Evolutionary conservation across 2,797 vertebrate species (phyloP).

Genomic region (Ctenopoma kingsleyae): DNA sequence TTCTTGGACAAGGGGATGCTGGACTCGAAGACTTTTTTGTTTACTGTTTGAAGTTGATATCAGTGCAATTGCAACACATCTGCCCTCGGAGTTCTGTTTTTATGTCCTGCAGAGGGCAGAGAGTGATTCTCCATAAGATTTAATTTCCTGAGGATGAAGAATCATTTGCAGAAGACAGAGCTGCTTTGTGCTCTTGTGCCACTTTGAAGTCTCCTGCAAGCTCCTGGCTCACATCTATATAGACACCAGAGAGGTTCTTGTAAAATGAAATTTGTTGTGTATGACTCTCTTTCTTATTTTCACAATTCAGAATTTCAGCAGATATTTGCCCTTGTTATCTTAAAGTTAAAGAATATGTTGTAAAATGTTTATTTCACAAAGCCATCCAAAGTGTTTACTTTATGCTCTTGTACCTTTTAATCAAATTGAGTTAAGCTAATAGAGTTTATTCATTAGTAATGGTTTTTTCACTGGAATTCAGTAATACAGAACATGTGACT

Average conservation of each 20-base stretch:
- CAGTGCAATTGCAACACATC: slow-evolving; percentile 10
- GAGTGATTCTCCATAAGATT: slow-evolving; percentile 29
- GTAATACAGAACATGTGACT: neutral
- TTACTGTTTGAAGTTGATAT: slow-evolving; percentile 14
- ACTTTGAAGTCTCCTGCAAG: neutral
- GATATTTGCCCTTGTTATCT: neutral
- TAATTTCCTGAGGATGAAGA: slow-evolving; percentile 37
- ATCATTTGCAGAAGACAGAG: slow-evolving; percentile 27
- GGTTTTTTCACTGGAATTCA: neutral
- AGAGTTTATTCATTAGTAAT: neutral
- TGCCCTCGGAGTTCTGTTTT: slow-evolving; percentile 30
- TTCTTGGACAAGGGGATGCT: slow-evolving; percentile 29
- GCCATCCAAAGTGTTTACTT: neutral
- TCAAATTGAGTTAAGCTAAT: neutral
- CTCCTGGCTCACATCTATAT: slow-evolving; percentile 15
- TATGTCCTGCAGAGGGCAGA: slow-evolving; percentile 20
- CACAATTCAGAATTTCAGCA: neutral
- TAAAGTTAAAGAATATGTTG: no score
- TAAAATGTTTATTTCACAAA: no score
- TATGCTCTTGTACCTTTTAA: neutral
- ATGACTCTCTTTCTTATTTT: no score
- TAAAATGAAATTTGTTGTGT: slow-evolving; percentile 17
- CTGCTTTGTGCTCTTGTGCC: slow-evolving; percentile 10
- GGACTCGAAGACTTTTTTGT: neutral
- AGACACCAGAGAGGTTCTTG: slow-evolving; percentile 29